phyloP scores from a whole-genome alignment of 2,113 vertebrate species.

The Ranitomeya variabilis region DNA sequence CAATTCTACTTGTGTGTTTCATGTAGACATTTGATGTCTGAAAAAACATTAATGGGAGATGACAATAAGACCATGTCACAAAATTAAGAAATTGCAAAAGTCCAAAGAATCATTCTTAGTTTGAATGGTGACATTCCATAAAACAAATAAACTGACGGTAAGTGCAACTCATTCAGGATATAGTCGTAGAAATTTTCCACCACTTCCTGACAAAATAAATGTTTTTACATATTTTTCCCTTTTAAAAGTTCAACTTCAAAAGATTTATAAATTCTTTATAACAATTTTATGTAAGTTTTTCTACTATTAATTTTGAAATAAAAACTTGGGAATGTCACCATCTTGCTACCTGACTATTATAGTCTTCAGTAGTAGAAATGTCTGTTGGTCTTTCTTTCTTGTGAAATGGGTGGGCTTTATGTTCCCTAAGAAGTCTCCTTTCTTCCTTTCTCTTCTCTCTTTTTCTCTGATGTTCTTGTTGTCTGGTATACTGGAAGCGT shows the following conservation, averaged over 20 bases:
- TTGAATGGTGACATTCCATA: slow-evolving; percentile 26
- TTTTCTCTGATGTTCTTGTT: slow-evolving; percentile 85
- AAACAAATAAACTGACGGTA: slow-evolving; percentile 15
- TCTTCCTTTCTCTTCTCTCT: slow-evolving; percentile 84
- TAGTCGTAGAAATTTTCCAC: neutral
- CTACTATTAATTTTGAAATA: slow-evolving; percentile 8
- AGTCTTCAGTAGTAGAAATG: slow-evolving; percentile 88
- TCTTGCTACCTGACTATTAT: slow-evolving; percentile 91
- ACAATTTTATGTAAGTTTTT: slow-evolving; percentile 35
- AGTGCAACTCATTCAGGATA: slow-evolving; percentile 30
- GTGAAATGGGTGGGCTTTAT: slow-evolving; percentile 74
- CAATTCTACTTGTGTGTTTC: slow-evolving; percentile 19
- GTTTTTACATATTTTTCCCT: slow-evolving; percentile 22
- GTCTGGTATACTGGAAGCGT: slow-evolving; percentile 90
- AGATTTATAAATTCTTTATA: slow-evolving; percentile 35
- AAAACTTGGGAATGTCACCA: slow-evolving; percentile 78
- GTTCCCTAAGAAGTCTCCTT: slow-evolving; percentile 81
- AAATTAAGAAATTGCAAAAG: slow-evolving; percentile 19
- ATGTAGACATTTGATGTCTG: slow-evolving; percentile 14
- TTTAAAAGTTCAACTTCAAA: slow-evolving; percentile 25
- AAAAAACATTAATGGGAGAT: slow-evolving; percentile 18
- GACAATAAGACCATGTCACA: slow-evolving; percentile 35
- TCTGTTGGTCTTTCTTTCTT: slow-evolving; percentile 66
- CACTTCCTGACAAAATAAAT: neutral
- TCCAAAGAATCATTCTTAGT: slow-evolving; percentile 20